Base-by-base conservation (phyloP, 2,113 vertebrate species). In the Porphyrio hochstetteri region DNA sequence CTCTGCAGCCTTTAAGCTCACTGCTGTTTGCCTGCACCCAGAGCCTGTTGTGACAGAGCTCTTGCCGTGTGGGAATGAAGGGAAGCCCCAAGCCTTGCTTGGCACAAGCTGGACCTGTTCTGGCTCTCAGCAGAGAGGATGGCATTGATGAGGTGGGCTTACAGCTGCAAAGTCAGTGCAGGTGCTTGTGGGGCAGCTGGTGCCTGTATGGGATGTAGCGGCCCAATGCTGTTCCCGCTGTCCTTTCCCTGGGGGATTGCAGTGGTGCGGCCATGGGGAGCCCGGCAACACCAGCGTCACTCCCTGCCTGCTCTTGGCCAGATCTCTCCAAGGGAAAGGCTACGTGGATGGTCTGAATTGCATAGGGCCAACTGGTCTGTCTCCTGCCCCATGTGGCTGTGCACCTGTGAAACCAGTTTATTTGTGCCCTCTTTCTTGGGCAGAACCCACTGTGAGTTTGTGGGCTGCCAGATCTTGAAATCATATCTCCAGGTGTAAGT, bases 71-170 rank as follows among this genome's bases (percentile, higher is more conserved):
- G 33, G 60, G 16, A 42, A 21, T 31, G 56, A 50, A 55, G 27
- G 55, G 56, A 29, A 77, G n/a, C 46, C 16, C 53, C 23, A 14
- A 14, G 5, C 8, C 46, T 75, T 17, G 13, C n/a, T 44, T 48
- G 64, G 24, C 1, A 2, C 35, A 6, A 29, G 36, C 25, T 1
- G 1, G 38, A 10, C 17, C 0, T 0, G 13, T 82, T 70, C 29
- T 44, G 0, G 0, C 35, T 60, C 46, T 57, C 0, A 1, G 14
- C 33, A n/a, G 29, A 76, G 48, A 40, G 33, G 31, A 38, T 5
- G 5, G 23, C 10, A 27, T 35, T 0, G 2, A 10, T 17, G n/a
- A 29, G 24, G 29, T 3, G 44, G 31, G 13, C 13, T 70, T 40
- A 18, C 13, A 14, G 61, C 70, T 68, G 59, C 24, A 1, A 28